These are phyloP conservation scores for Fundulus diaphanus DNA, from an alignment of 2,797 vertebrate genomes.

Conservation along the genomic window DNA sequence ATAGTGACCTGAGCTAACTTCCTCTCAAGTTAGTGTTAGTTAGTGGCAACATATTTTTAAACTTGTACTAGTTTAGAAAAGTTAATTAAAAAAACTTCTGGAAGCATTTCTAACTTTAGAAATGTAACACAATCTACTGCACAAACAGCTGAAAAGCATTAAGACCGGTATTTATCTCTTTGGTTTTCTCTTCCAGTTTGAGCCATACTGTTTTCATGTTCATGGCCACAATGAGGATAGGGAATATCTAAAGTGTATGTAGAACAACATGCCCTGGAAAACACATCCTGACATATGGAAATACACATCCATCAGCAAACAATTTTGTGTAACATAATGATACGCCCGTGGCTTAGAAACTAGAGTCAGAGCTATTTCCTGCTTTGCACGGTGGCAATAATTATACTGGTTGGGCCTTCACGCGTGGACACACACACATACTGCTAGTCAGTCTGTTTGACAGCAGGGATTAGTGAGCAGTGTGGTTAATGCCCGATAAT, in stretches of 20 bases:
- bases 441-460: conserved; percentile 60
- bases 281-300: conserved; percentile 18
- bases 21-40: too few relatives aligned
- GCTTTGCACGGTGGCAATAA: conserved; percentile 67
- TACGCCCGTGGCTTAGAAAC: conserved; percentile 51
- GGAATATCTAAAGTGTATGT: not conserved
- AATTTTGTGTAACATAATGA: conserved; percentile 67
- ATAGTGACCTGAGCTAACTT: not conserved
- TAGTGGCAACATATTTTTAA: not conserved
- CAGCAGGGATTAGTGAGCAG: conserved; percentile 71
- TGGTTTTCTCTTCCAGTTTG: too few relatives aligned
- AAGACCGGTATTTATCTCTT: too few relatives aligned
- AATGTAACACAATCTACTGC: too few relatives aligned
- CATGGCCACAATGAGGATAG: not conserved
- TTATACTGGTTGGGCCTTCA: conserved; percentile 57
- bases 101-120: too few relatives aligned
- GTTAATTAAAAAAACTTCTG: too few relatives aligned
- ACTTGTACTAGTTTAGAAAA: too few relatives aligned
- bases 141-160: not conserved
- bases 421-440: conserved; percentile 18
- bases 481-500: conserved; percentile 74
- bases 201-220: not conserved
- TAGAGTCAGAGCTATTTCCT: conserved; percentile 58
- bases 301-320: conserved; percentile 40
- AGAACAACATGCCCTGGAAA: conserved; percentile 1